phyloP scores from a whole-genome alignment of 2,797 vertebrate genomes.

The Mareca strepera region DNA sequence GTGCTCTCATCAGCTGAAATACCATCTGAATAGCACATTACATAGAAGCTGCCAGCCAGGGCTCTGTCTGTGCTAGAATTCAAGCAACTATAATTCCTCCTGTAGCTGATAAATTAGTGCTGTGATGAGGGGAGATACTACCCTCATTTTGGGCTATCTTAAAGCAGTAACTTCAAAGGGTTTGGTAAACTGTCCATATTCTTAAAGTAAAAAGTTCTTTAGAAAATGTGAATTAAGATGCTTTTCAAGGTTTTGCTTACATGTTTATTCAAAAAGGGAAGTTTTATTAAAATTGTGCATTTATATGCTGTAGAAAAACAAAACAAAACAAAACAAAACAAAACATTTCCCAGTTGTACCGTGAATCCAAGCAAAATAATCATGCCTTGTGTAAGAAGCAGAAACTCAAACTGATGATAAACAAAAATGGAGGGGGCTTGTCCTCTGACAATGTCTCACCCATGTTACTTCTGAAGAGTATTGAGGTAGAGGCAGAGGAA shows the following conservation, averaged over 20 bases:
- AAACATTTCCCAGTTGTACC: background rate
- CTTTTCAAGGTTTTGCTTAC: background rate
- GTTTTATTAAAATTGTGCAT: background rate
- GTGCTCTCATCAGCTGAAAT: background rate
- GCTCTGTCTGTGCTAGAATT: background rate
- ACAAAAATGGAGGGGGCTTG: background rate
- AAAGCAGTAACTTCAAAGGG: background rate
- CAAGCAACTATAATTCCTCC: background rate
- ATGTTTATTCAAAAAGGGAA: background rate
- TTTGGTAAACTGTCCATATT: background rate
- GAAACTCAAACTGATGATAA: background rate
- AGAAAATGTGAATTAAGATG: background rate
- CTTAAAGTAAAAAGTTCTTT: background rate
- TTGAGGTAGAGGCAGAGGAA: rapidly evolving
- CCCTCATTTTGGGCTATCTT: background rate
- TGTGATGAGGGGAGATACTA: background rate
- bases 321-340: background rate
- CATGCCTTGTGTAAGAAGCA: background rate
- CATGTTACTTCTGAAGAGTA: background rate
- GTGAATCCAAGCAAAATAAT: background rate
- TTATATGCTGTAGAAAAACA: background rate
- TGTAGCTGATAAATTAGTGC: background rate
- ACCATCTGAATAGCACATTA: background rate
- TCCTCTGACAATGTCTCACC: background rate
- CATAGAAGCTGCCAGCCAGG: background rate